Conservation (phyloP, 92 coral and sea anemone genomes). For the Zoanthus sociatus region DNA sequence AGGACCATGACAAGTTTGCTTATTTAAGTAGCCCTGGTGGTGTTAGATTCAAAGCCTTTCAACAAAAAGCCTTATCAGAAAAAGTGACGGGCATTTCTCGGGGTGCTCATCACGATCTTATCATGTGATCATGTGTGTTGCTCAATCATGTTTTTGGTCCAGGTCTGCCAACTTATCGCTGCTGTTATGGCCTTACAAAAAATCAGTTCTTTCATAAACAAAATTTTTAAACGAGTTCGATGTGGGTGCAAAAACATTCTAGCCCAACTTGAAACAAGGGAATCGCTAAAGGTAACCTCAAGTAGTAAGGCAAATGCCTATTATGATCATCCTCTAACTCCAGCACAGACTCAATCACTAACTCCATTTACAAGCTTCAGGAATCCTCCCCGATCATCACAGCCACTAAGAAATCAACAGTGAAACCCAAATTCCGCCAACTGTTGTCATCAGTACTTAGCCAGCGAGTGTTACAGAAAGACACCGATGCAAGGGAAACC, state of each 20-base stretch:
- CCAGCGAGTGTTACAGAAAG: conserved; percentile 12
- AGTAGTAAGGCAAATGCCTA: not conserved
- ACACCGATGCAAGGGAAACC: not conserved
- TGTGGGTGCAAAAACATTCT: not conserved
- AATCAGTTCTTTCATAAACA: not conserved
- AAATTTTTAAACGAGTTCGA: conserved; percentile 25
- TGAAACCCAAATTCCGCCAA: conserved; percentile 1
- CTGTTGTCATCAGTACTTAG: conserved; percentile 16
- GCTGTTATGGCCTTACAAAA: conserved; percentile 8
- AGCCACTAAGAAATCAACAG: not conserved
- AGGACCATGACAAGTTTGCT: too few species aligned
- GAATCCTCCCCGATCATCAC: not conserved
- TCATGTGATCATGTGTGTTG: not conserved
- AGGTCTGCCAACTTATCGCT: not conserved
- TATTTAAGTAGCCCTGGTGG: not conserved
- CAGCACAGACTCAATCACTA: conserved; percentile 14
- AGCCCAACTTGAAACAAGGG: conserved; percentile 6
- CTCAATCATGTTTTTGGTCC: conserved; percentile 30
- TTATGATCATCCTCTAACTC: conserved; percentile 9
- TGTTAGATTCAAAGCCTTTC: not conserved
- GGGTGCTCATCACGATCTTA: not conserved
- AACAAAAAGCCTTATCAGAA: not conserved
- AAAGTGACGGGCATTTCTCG: not conserved
- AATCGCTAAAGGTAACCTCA: not conserved
- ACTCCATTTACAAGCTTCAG: conserved; percentile 7